These are phyloP conservation scores for Drosophila fungiperda DNA, from an alignment of 2,888 invertebrate genomes.

Conservation along the genomic window DNA sequence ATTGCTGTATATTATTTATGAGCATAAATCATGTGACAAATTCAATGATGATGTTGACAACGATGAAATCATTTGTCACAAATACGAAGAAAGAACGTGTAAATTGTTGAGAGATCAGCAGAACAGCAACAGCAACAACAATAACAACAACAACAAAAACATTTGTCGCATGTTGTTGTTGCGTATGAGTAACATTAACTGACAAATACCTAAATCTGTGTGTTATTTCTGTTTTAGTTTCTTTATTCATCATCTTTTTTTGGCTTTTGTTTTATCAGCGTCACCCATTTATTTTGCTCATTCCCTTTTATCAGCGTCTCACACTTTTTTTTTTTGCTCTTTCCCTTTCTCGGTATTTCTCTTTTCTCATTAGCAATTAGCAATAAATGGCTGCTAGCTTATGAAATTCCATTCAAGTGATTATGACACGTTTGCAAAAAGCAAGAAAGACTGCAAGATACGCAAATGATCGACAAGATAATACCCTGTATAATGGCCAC, in stretches of 20 bases:
- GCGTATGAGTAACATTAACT: slow-evolving; percentile 53
- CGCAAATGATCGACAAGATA: background rate
- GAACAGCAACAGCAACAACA: background rate
- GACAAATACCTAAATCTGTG: background rate
- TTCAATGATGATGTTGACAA: slow-evolving; percentile 23
- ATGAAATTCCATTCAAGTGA: slow-evolving; percentile 42
- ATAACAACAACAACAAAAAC: background rate
- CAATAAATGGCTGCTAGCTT: slow-evolving; percentile 22
- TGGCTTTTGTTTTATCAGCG: background rate
- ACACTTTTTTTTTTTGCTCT: background rate
- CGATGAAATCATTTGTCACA: slow-evolving; percentile 44
- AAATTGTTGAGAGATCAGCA: slow-evolving; percentile 18
- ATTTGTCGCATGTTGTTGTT: slow-evolving; percentile 19
- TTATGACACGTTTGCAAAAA: slow-evolving; percentile 15
- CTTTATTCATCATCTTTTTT: background rate
- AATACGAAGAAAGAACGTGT: slow-evolving; percentile 8
- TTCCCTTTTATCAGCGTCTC: background rate
- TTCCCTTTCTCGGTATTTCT: background rate
- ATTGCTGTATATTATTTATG: slow-evolving; percentile 10
- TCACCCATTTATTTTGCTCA: background rate
- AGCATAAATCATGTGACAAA: slow-evolving; percentile 35
- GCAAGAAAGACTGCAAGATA: background rate
- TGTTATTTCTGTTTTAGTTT: background rate
- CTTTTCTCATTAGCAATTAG: slow-evolving; percentile 23
- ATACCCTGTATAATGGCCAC: slow-evolving; percentile 13